Percentiles rank a stretch among this genome's conserved stretches.
Evolutionary conservation across 2,113 vertebrate species (phyloP).

Genomic region (Gymnobelideus leadbeateri): DNA sequence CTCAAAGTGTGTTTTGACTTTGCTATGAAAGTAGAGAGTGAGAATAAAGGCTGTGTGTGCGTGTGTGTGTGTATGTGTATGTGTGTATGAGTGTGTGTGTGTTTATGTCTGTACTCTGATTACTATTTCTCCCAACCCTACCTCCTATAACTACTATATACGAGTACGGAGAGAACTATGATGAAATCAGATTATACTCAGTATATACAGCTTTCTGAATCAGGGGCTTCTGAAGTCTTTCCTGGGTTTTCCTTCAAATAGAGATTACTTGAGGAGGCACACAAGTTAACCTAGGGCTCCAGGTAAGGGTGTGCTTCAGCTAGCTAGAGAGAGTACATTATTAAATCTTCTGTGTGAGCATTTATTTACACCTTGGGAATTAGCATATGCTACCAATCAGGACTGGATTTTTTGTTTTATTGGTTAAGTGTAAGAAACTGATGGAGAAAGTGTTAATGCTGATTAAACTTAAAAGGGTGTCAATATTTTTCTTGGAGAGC

Average conservation of each 20-base stretch:
- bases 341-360: not conserved
- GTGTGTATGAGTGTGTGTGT: not conserved
- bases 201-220: not conserved
- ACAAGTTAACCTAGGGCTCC: not conserved
- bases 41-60: not conserved
- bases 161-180: not conserved
- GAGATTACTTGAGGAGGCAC: not conserved
- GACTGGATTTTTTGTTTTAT: not conserved
- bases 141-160: not conserved
- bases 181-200: not conserved
- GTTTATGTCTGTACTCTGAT: not conserved
- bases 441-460: not conserved
- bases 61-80: no score
- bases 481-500: not conserved
- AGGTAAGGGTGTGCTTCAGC: not conserved
- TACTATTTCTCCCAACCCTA: not conserved
- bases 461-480: not conserved
- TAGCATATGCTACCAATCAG: not conserved
- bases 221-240: not conserved
- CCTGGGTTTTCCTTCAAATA: not conserved
- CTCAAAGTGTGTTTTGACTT: not conserved
- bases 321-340: not conserved
- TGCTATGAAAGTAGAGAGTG: not conserved
- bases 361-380: not conserved
- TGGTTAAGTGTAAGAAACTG: not conserved